A percentile compares a stretch with the other conserved stretches of the same genome.
phyloP scores from a whole-genome alignment of 2,113 vertebrate species.

The Chamaetylas fuelleborni region DNA sequence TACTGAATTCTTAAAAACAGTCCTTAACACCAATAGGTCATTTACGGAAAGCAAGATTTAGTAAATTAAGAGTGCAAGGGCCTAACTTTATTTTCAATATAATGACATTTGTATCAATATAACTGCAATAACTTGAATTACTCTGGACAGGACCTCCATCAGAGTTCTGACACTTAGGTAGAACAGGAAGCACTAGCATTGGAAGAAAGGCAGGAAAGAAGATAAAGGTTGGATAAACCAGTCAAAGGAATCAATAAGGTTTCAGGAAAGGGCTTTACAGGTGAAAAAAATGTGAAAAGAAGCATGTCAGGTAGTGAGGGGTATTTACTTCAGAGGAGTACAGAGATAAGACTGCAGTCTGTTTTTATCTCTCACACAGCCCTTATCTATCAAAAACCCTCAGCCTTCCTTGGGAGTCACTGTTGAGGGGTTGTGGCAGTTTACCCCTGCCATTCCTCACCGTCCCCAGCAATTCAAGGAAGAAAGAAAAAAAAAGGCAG shows the following conservation, averaged over 20 bases:
- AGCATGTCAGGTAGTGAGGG: background rate
- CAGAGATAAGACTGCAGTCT: background rate
- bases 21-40: background rate
- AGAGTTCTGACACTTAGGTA: background rate
- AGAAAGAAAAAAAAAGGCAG: rapidly evolving
- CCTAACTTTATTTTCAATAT: background rate
- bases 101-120: background rate
- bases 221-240: background rate
- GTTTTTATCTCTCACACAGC: background rate
- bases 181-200: background rate
- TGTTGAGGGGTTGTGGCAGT: background rate
- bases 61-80: background rate
- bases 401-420: background rate
- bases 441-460: background rate
- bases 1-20: background rate
- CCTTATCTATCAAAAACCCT: background rate
- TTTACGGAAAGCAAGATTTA: background rate
- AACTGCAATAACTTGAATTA: background rate
- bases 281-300: background rate
- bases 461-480: background rate
- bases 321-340: background rate
- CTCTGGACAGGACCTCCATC: background rate
- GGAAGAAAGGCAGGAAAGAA: background rate
- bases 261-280: background rate
- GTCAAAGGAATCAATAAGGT: background rate